Percentiles rank a stretch among this genome's conserved stretches.
Evolutionary conservation across 2,797 vertebrate genomes (phyloP).

Genomic region (Catharus ustulatus): DNA sequence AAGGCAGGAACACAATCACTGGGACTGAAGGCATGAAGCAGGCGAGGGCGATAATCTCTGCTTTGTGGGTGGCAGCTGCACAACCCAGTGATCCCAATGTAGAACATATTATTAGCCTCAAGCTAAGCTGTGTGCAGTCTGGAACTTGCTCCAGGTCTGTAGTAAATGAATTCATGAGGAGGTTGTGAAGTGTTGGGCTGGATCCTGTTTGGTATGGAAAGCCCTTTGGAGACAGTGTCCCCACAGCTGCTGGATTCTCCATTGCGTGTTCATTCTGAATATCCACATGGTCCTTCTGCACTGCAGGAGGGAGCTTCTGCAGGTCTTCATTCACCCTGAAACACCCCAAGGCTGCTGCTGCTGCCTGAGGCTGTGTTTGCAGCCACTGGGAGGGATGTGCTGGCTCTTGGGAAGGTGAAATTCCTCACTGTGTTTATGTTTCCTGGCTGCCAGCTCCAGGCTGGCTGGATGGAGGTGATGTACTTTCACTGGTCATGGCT

Average conservation of each 20-base stretch:
- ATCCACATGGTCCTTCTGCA: accelerated
- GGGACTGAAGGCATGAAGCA: neutral
- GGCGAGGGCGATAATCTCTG: neutral
- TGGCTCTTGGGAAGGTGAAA: neutral
- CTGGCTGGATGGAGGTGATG: neutral
- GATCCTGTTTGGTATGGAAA: neutral
- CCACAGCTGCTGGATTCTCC: neutral
- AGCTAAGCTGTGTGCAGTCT: constrained; percentile 10
- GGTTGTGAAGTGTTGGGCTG: neutral
- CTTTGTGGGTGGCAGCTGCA: constrained; percentile 32
- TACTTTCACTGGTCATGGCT: accelerated
- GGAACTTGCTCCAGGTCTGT: neutral
- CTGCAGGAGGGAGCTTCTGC: accelerated
- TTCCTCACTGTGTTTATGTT: neutral
- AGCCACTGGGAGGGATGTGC: accelerated
- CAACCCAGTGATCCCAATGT: neutral
- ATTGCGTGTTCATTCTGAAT: accelerated
- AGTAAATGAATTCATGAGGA: neutral
- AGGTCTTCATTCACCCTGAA: neutral
- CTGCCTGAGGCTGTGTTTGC: neutral
- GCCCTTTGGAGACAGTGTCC: neutral
- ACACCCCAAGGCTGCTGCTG: accelerated
- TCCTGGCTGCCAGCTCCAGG: neutral
- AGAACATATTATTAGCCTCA: neutral
- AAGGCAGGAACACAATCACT: neutral